phyloP scores from a whole-genome alignment of 2,888 invertebrate species.

The Andrena camellia region DNA sequence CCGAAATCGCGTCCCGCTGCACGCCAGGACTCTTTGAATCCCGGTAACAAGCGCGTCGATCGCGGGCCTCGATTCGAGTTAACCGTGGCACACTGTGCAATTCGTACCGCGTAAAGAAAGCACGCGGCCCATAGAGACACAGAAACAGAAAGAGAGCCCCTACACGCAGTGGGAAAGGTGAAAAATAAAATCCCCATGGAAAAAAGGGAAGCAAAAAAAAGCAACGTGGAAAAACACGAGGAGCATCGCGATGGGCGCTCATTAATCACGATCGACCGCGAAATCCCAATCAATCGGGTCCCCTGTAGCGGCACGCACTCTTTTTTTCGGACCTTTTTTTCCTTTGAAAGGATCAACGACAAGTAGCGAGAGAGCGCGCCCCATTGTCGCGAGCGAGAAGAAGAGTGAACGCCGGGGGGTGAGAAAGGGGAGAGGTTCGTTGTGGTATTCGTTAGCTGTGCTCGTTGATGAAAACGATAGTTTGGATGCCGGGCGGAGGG shows the following conservation, averaged over 20 bases:
- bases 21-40: constrained; percentile 15
- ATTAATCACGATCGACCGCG: constrained; percentile 49
- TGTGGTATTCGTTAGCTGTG: constrained; percentile 47
- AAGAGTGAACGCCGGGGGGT: not conserved
- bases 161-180: not conserved
- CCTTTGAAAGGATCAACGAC: constrained; percentile 32
- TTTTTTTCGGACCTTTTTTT: constrained; percentile 5
- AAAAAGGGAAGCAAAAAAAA: constrained; percentile 12
- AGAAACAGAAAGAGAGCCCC: not conserved
- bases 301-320: not conserved
- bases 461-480: constrained; percentile 32
- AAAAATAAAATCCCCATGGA: constrained; percentile 3
- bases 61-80: not conserved
- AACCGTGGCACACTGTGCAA: not conserved
- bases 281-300: constrained; percentile 47
- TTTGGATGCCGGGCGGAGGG: constrained; percentile 2
- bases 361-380: constrained; percentile 30
- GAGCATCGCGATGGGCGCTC: not conserved
- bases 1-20: not conserved
- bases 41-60: not conserved
- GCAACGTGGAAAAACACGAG: no score
- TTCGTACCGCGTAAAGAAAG: not conserved
- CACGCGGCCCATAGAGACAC: not conserved
- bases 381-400: constrained; percentile 9
- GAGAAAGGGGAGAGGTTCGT: not conserved